phyloP scores from a whole-genome alignment of 2,113 vertebrate species.

The Malurus melanocephalus region DNA sequence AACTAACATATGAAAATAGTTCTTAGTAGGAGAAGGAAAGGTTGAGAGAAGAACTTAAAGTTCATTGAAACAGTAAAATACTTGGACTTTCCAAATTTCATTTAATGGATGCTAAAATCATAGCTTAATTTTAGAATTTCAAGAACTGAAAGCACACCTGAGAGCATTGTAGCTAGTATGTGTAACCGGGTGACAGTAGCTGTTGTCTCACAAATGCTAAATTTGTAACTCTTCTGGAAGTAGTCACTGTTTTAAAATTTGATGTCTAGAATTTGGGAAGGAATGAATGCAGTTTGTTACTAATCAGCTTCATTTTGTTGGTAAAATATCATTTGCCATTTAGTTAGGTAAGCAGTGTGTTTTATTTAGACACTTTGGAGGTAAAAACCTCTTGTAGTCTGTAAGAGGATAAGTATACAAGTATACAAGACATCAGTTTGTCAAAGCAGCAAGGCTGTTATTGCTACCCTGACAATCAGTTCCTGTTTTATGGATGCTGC shows the following conservation, averaged over 20 bases:
- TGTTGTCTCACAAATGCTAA: neutral
- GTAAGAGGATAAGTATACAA: neutral
- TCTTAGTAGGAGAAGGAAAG: neutral
- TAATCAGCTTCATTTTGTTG: neutral
- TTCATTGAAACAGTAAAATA: neutral
- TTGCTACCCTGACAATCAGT: neutral
- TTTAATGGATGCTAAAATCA: neutral
- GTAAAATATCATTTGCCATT: neutral
- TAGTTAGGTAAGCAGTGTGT: neutral
- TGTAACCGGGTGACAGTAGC: neutral
- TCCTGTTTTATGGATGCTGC: neutral
- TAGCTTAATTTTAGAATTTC: neutral
- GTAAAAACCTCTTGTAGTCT: neutral
- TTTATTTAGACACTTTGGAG: neutral
- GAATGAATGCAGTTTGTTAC: neutral
- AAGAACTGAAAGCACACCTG: neutral
- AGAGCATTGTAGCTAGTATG: neutral
- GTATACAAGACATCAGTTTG: neutral
- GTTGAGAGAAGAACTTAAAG: neutral
- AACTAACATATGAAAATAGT: neutral
- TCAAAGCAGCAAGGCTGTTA: neutral
- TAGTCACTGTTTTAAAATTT: neutral
- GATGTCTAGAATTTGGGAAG: neutral
- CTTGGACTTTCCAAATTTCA: neutral
- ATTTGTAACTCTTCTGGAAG: neutral